Evolutionary conservation across 2,113 vertebrate species (phyloP).

Genomic region (Orycteropus afer): DNA sequence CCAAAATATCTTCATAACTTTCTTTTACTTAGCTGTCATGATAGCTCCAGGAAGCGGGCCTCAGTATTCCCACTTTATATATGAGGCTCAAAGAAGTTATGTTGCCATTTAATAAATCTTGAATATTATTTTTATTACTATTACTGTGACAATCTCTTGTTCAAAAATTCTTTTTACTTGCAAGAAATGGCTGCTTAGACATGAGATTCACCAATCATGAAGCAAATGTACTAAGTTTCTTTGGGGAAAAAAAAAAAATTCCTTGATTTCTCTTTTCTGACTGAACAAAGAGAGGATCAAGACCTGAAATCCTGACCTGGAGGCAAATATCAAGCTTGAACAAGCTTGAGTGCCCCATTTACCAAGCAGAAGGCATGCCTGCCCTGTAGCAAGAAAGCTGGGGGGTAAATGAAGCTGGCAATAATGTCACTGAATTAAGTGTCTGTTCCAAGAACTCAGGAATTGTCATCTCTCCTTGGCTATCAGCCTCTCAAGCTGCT

Average conservation of each 20-base stretch:
- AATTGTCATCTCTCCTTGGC: neutral
- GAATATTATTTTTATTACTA: constrained; percentile 4
- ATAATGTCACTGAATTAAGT: neutral
- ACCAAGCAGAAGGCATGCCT: neutral
- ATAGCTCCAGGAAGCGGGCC: neutral
- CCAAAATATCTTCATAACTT: neutral
- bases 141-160: constrained; percentile 5
- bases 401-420: neutral
- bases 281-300: neutral
- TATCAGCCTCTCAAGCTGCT: constrained; percentile 3
- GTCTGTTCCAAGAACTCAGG: neutral
- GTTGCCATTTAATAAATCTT: neutral
- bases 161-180: neutral
- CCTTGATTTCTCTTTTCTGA: neutral
- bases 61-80: neutral
- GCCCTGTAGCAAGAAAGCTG: neutral
- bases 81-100: neutral
- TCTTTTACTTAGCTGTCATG: neutral
- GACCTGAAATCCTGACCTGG: neutral
- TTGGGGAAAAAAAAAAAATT: neutral
- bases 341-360: neutral
- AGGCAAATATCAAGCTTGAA: neutral
- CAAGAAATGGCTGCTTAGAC: constrained; percentile 25
- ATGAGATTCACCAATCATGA: neutral
- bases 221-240: neutral